Base-by-base conservation (phyloP, 2,888 invertebrate genomes). In the Sphaeridia pumilis region DNA sequence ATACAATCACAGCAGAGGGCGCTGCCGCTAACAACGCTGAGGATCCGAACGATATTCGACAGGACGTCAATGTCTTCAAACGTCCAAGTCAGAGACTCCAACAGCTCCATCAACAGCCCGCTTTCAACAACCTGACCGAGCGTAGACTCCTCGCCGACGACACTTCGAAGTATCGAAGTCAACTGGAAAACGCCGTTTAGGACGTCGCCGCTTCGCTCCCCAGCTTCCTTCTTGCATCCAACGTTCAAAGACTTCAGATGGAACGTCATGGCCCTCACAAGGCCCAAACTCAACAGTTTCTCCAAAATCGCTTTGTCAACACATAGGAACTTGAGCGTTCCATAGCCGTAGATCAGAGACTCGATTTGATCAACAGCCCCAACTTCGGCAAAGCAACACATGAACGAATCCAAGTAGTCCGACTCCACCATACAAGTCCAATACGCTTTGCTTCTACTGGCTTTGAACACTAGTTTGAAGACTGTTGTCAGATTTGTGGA, bases 381-480 rank as follows among this genome's bases (percentile, higher is more conserved):
- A 31, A 61, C 58, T 51, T 58, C 57, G 14, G 56, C 51, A 28
- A 64, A 57, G 20, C 62, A 62, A 26, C 56, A 54, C 58, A 64
- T 59, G 35, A 64, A 54, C 14, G 60, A 55, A 24, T 60, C 59
- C 36, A 64, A 54, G 49, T 64, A 64, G 41, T 64, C 64, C 3
- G 61, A 55, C 31, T 60, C 58, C 42, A 56, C 51, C 21, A 64
- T 60, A 5, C 58, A 52, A 2, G 35, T 56, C 58, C 56, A 58
- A 38, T 62, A 61, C 31, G 58, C 61, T 46, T 58, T 60, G 44
- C 58, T 60, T 21, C 61, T 55, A 56, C 60, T 61, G 5, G 64
- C 62, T 51, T 63, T 64, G 46, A 64, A 64, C 14, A 63, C 59
- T 59, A 64, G 58, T 53, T 64, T 64, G 55, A 62, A 64, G 10